Conservation (phyloP, 2,797 vertebrate species). For the Ambastaia sidthimunki region DNA sequence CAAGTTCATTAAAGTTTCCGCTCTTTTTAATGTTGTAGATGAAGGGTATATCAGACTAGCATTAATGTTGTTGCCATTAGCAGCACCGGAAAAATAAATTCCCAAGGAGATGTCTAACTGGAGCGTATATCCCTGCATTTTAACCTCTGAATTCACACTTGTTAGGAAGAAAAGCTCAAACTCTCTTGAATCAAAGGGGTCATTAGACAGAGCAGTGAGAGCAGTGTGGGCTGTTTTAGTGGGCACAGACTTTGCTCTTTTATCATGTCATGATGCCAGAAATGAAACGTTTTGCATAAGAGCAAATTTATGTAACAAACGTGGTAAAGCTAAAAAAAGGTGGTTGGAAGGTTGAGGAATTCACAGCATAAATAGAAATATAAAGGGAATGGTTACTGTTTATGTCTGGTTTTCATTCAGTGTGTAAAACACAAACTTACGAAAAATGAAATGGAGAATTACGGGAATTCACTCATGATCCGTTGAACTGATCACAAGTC, state of each 20-base stretch:
- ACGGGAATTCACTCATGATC: background rate
- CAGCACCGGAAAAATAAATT: background rate
- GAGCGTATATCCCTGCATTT: slow-evolving; percentile 9
- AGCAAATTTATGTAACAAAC: slow-evolving; percentile 9
- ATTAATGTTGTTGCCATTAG: slow-evolving; percentile 11
- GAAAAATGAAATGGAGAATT: background rate
- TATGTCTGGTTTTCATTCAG: background rate
- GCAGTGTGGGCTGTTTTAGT: slow-evolving; percentile 11
- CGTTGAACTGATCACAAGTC: slow-evolving; percentile 27
- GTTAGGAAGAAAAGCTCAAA: slow-evolving; percentile 22
- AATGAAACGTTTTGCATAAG: slow-evolving; percentile 12
- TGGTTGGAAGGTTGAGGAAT: background rate
- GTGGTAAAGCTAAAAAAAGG: background rate
- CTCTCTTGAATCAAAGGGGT: slow-evolving; percentile 35
- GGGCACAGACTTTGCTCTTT: background rate
- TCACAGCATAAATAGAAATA: background rate
- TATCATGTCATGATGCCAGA: slow-evolving; percentile 25
- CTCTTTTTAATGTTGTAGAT: slow-evolving; percentile 30
- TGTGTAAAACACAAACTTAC: background rate
- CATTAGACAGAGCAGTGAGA: slow-evolving; percentile 30
- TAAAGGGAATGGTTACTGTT: background rate
- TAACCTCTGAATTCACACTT: slow-evolving; percentile 23
- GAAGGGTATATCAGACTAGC: slow-evolving; percentile 8
- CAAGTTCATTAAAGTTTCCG: background rate
- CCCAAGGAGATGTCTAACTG: slow-evolving; percentile 1